phyloP scores from a whole-genome alignment of 2,797 vertebrate genomes.

The Rhynchonycteris naso region DNA sequence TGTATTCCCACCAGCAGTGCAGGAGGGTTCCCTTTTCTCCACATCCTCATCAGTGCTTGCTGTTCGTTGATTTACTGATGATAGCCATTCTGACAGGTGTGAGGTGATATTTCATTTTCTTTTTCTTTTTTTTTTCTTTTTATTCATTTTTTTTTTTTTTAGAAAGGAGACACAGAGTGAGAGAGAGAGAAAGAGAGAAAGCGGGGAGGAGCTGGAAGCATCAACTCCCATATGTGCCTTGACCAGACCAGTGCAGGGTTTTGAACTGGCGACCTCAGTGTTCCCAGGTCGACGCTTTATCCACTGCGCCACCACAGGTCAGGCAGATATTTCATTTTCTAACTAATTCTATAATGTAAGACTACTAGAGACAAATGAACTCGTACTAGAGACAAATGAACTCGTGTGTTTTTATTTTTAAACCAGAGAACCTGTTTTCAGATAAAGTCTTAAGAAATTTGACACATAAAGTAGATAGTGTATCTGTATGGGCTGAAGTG shows the following conservation, averaged over 20 bases:
- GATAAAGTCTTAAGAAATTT: background rate
- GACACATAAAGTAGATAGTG: background rate
- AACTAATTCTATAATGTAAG: background rate
- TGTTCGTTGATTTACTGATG: background rate
- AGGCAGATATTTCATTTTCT: background rate
- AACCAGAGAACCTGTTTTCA: background rate
- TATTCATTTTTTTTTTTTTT: too few relatives aligned
- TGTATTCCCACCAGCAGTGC: background rate
- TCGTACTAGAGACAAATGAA: background rate
- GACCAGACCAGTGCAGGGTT: too few relatives aligned
- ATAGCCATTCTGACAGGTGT: background rate
- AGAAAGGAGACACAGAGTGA: too few relatives aligned
- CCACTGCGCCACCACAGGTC: too few relatives aligned
- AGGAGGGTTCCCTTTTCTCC: background rate
- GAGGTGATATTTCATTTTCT: background rate
- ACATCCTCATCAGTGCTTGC: background rate
- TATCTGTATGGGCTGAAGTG: background rate
- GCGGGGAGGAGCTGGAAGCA: too few relatives aligned
- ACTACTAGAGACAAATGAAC: background rate
- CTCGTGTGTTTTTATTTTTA: background rate
- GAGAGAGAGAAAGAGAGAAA: too few relatives aligned
- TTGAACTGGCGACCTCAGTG: too few relatives aligned
- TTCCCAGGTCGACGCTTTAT: too few relatives aligned
- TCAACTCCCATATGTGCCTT: too few relatives aligned
- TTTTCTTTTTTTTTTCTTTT: too few relatives aligned